Conservation (phyloP, 1,140 invertebrate species). For the Alviniconcha marisindica region DNA sequence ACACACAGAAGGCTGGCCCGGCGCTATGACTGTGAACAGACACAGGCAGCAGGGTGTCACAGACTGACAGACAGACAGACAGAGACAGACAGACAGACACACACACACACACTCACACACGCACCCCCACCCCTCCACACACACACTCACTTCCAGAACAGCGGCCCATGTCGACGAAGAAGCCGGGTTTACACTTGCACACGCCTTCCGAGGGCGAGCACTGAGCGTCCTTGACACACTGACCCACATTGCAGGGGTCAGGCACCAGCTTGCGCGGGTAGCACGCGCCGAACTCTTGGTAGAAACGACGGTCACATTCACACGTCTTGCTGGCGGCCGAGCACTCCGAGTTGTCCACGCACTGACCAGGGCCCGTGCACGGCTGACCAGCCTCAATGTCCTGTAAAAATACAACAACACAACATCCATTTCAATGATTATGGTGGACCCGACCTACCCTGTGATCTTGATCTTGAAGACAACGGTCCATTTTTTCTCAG, state of each 20-base stretch:
- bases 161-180: constrained; percentile 28
- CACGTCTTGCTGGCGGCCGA: constrained; percentile 23
- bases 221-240: constrained; percentile 38
- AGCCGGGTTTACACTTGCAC: constrained; percentile 30
- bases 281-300: constrained; percentile 27
- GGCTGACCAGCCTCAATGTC: constrained; percentile 23
- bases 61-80: no score
- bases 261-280: not conserved
- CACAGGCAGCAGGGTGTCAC: no score
- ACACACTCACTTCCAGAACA: constrained; percentile 8
- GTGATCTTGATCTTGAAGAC: no score
- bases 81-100: no score
- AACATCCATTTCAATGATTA: no score
- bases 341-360: constrained; percentile 41
- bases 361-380: constrained; percentile 30
- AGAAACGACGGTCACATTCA: constrained; percentile 35
- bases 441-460: no score
- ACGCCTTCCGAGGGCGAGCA: constrained; percentile 25
- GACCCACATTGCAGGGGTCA: constrained; percentile 26
- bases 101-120: no score
- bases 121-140: not conserved
- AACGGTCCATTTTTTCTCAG: no score
- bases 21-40: not conserved
- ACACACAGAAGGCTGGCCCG: not conserved
- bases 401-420: not conserved